Percentiles rank a stretch among this genome's conserved stretches.
phyloP scores from a whole-genome alignment of 2,888 invertebrate species.

The Cotesia congregata region DNA sequence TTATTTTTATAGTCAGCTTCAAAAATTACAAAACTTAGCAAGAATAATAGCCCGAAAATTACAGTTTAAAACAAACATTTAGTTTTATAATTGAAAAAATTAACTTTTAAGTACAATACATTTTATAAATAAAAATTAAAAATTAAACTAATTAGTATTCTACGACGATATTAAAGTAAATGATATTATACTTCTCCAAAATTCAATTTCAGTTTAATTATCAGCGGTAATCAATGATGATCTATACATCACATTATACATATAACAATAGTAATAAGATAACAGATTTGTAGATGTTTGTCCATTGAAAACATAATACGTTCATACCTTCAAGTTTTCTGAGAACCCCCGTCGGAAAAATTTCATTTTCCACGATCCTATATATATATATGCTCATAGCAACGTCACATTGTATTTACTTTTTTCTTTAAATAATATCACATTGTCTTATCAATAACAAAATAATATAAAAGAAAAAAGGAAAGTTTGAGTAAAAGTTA shows the following conservation, averaged over 20 bases:
- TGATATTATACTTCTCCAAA: background rate
- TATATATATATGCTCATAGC: background rate
- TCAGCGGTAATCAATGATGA: too few relatives aligned
- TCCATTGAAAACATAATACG: background rate
- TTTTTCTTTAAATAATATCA: background rate
- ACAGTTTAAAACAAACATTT: too few relatives aligned
- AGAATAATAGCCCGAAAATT: too few relatives aligned
- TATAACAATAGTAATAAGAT: constrained; percentile 1
- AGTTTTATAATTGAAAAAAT: too few relatives aligned
- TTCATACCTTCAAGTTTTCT: background rate
- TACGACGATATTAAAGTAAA: too few relatives aligned
- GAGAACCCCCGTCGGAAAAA: constrained; percentile 10
- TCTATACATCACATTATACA: background rate
- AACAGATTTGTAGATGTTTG: background rate
- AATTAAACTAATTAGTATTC: too few relatives aligned
- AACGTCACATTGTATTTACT: background rate
- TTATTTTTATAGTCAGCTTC: too few relatives aligned
- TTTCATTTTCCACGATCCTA: constrained; percentile 4
- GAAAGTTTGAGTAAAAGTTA: background rate
- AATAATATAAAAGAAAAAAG: background rate
- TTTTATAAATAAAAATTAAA: too few relatives aligned
- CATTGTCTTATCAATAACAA: constrained; percentile 12
- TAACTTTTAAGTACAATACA: too few relatives aligned
- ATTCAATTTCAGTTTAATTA: too few relatives aligned
- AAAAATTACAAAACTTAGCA: too few relatives aligned